Base-by-base conservation (phyloP, 2,113 vertebrate genomes). In the Platichthys stellatus region DNA sequence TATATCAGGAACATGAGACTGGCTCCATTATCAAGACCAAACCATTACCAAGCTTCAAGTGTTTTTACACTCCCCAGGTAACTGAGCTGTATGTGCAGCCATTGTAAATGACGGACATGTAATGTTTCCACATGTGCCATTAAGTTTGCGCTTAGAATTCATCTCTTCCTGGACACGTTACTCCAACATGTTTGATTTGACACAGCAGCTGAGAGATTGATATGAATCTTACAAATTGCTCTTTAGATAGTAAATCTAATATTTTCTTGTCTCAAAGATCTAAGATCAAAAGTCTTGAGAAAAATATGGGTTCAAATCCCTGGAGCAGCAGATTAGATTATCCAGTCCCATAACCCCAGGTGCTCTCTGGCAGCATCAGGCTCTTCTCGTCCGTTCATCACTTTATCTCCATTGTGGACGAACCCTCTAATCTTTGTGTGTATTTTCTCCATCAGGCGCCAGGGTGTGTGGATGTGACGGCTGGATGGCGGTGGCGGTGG, bases 171-270 rank as follows among this genome's bases (percentile, higher is more conserved):
- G 67, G 24, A 7, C 61, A 64, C 73, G 53, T 70, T 72, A 45
- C 35, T 54, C 65, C 75, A 79, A 61, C 49, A 28, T 28, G 40
- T 63, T 43, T 51, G 70, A 8, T 80, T 84, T 81, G 72, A 71
- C 76, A 60, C 35, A 31, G 63, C 56, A 38, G 49, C 83, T 78
- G 75, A 85, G 74, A 5, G 67, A 62, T 6, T 45, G 72, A 77
- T 67, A 89, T 85, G 60, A 59, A 62, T 89, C 86, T 81, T 82
- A 18, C 21, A 63, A 75, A 77, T 85, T 78, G 71, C 74, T 75
- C 59, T 67, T 70, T 73, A 84, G 86, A 82, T 64, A 5, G 72
- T 84, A 58, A 68, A 80, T 82, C 59, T 81, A 85, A 88, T 80
- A 59, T 71, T 76, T 83, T 63, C 6, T 31, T 31, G 31, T 31